Base-by-base conservation (phyloP, 35 echinoderm and acorn worm species). In the Ophiothrix spiculata region DNA sequence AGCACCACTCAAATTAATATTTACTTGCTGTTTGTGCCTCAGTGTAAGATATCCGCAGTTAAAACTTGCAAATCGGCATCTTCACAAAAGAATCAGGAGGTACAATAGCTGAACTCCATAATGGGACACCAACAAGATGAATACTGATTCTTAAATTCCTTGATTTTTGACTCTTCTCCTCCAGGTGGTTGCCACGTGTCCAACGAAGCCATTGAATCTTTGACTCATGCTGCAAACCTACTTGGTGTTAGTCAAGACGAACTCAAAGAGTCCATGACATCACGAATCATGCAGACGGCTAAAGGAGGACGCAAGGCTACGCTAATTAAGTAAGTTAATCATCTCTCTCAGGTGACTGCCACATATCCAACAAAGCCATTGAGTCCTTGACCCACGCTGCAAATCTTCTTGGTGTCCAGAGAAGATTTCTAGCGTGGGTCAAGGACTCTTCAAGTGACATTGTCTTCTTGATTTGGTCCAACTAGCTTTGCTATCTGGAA, bases 301-400 rank as follows among this genome's bases (percentile, higher is more conserved):
- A 86, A 86, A 34, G 87, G 91, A 79, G 78, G 83, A 8, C 77
- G 78, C 3, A 77, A 85, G 32, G 94, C 87, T 15, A 89, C 92
- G 0, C 74, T 97, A 49, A 97, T 97, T 45, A 97, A 97, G 94
- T 97, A 74, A 78, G 94, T 80, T n/a, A 35, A n/a, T 73, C 88
- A 0, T 32, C 33, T 45, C 6, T 40, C 10, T 25, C 74, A 97
- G 94, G 94, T 46, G 94, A 90, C 0, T 92, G 90, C 60, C 39
- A 28, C 1, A 90, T 97, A 0, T 80, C 80, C 31, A 74, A 82
- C 4, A 78, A 85, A 33, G 74, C 91, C 54, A 40, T 85, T 73
- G 76, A 75, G 35, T 35, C 85, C 8, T 37, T 97, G 54, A 32
- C 75, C 39, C 81, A 87, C 40, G 87, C 88, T 17, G 91, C 95